Percentiles rank a stretch among this genome's conserved stretches.
These are phyloP conservation scores for Philereme vetulata DNA, from an alignment of 2,888 invertebrate genomes.

Conservation along the genomic window DNA sequence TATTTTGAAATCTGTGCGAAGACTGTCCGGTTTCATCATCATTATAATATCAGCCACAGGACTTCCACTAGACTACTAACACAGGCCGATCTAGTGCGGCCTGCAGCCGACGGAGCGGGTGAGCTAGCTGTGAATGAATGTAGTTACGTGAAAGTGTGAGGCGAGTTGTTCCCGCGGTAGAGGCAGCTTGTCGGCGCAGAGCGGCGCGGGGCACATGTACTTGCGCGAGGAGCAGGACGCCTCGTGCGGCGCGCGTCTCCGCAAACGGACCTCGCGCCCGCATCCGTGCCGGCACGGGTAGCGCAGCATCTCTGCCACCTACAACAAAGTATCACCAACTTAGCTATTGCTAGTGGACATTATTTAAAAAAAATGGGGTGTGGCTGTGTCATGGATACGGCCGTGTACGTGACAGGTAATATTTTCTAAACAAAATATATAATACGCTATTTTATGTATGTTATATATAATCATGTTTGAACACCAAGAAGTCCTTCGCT, in stretches of 20 bases:
- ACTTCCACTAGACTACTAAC: too few relatives aligned
- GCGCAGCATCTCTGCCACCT: conserved; percentile 80
- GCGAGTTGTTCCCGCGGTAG: conserved; percentile 52
- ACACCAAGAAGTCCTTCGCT: too few relatives aligned
- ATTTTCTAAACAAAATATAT: not conserved
- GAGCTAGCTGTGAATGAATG: too few relatives aligned
- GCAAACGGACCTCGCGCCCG: conserved; percentile 70
- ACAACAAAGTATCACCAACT: conserved; percentile 4
- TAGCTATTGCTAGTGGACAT: not conserved
- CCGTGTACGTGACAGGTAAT: not conserved
- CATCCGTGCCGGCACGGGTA: conserved; percentile 83
- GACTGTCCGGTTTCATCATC: too few relatives aligned
- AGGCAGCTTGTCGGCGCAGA: conserved; percentile 56
- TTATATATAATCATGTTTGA: too few relatives aligned
- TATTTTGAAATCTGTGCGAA: too few relatives aligned
- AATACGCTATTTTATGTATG: too few relatives aligned
- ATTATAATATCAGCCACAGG: too few relatives aligned
- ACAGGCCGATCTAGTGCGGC: too few relatives aligned
- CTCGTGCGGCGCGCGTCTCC: conserved; percentile 75
- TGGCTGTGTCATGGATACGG: too few relatives aligned
- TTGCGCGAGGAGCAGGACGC: conserved; percentile 71
- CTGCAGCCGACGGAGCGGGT: too few relatives aligned
- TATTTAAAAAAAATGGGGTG: too few relatives aligned
- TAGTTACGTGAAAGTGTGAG: conserved; percentile 50
- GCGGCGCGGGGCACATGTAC: conserved; percentile 74